Percentiles rank a stretch among this genome's conserved stretches.
Evolutionary conservation across 2,113 vertebrate genomes (phyloP).

Genomic region (Nycticryphes semicollaris): DNA sequence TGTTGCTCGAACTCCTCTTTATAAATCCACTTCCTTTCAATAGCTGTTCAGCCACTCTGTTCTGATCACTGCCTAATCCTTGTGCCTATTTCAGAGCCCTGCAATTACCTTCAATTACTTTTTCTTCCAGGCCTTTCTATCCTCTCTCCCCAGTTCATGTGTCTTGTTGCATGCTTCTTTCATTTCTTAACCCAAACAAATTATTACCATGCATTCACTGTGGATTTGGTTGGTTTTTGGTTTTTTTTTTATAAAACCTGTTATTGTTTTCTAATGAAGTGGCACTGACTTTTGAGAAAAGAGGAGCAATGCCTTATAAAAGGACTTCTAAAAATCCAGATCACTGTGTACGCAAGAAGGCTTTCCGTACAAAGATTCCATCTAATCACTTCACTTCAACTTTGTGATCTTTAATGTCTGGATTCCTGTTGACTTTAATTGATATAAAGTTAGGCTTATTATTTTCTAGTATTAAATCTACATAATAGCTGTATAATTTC

Average conservation of each 20-base stretch:
- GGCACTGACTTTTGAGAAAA: neutral
- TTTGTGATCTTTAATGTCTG: neutral
- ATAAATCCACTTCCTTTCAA: neutral
- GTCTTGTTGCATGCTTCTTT: neutral
- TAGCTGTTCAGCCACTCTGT: neutral
- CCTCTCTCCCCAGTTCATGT: neutral
- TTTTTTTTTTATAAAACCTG: neutral
- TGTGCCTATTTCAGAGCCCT: neutral
- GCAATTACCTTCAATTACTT: neutral
- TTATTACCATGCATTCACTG: neutral
- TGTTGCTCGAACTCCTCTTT: slow-evolving; percentile 1
- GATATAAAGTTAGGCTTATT: neutral
- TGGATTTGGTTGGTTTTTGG: neutral
- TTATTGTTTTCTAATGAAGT: neutral
- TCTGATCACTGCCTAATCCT: neutral
- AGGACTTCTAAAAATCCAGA: neutral
- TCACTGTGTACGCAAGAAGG: accelerated
- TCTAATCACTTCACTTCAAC: neutral
- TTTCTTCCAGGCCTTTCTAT: neutral
- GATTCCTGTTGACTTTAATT: neutral
- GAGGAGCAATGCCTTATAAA: neutral
- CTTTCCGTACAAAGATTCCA: neutral
- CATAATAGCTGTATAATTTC: neutral
- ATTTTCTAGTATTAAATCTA: neutral
- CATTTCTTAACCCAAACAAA: neutral